Base-by-base conservation (phyloP, 2,888 invertebrate genomes). In the Eledona agricola region DNA sequence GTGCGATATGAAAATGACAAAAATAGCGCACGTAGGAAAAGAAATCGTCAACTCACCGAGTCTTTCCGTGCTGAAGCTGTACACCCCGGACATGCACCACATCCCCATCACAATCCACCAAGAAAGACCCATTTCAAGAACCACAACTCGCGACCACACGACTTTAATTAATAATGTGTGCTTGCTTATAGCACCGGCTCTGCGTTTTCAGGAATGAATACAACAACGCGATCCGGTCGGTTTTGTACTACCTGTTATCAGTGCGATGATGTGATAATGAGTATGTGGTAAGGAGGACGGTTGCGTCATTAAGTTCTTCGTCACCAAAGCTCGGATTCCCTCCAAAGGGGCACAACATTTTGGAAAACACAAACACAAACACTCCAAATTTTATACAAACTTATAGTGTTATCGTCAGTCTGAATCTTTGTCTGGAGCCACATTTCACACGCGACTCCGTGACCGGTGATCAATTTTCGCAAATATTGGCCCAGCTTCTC, bases 221-320 rank as follows among this genome's bases (percentile, higher is more conserved):
- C 11, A 9, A 40, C 40, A 20, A 11, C 40, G 40, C 28, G 40
- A 40, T 16, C 26, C 28, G 26, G 26, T 28, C 28, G 40, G 40
- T 40, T 40, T 40, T 40, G 40, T 40, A 40, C n/a, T n/a, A n/a
- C 40, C 40, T 40, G 40, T 40, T 40, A 40, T 40, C 40, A 40
- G 40, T 26, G 35, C 9, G n/a, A n/a, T 19, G 20, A 10, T 11
- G 22, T 35, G 35, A 40, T 40, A 28, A 40, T 28, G 16, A 40
- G 9, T 11, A 11, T 25, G 25, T 11, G 25, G 25, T 25, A 10
- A 19, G 10, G 25, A 28, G 26, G 40, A 17, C 19, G 35, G 20
- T 9, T 12, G 5, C n/a, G 40, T 28, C n/a, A n/a, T n/a, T n/a
- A n/a, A n/a, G n/a, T n/a, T n/a, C n/a, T 25, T 9, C 40, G 40